Evolutionary conservation across 2,888 invertebrate species (phyloP).

Genomic region (Noctua janthe): DNA sequence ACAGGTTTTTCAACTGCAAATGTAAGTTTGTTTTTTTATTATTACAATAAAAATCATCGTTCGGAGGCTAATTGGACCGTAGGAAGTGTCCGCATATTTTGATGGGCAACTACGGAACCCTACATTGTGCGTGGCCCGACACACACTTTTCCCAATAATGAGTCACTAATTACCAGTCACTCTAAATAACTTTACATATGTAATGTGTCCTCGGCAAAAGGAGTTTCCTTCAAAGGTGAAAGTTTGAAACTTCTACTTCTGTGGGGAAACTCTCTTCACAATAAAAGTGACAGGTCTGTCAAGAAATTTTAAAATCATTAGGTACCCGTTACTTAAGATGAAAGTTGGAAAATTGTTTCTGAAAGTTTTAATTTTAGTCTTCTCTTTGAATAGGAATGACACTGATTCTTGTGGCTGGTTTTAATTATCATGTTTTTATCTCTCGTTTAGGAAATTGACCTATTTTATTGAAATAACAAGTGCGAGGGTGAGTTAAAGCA

Average conservation of each 20-base stretch:
- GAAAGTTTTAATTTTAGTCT: not conserved
- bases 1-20: too few species aligned
- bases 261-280: not conserved
- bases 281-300: not conserved
- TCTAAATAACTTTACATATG: not conserved
- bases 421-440: not conserved
- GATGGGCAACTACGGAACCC: too few species aligned
- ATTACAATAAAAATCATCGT: too few species aligned
- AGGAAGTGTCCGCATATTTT: too few species aligned
- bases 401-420: constrained; percentile 3
- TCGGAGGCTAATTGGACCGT: too few species aligned
- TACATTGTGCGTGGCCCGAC: too few species aligned
- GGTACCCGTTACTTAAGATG: not conserved
- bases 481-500: not conserved
- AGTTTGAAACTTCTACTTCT: not conserved
- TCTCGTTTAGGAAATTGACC: not conserved
- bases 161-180: not conserved
- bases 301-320: constrained; percentile 5
- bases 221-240: too few species aligned
- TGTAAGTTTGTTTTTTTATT: too few species aligned
- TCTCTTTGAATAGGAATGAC: constrained; percentile 14
- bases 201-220: not conserved
- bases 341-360: constrained; percentile 21
- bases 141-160: not conserved
- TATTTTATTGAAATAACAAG: not conserved